Base-by-base conservation (phyloP, 2,113 vertebrate genomes). In the Hippocampus mohnikei region DNA sequence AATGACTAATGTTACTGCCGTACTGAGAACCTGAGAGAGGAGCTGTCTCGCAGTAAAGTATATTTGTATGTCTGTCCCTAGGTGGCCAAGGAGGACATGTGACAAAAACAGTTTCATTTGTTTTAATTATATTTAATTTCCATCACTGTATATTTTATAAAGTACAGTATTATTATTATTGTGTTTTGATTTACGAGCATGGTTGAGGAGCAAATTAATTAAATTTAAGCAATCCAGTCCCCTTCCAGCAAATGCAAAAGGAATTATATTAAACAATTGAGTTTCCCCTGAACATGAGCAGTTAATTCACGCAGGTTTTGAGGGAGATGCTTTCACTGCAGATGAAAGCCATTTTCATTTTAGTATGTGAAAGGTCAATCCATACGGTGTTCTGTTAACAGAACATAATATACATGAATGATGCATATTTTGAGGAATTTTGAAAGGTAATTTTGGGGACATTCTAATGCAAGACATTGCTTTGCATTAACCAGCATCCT, bases 401-500 rank as follows among this genome's bases (percentile, higher is more conserved):
- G 33, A 74, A 67, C 65, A 50, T 74, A 71, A 80, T 77, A 62
- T 63, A 76, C 73, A 66, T 7, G 27, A 41, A 55, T 70, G 71
- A 75, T 67, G 76, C 67, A 69, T 75, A 67, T 89, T 84, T 82
- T 67, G 73, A 55, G 74, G 58, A 77, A 75, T 78, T 77, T 15
- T 66, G 63, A 74, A 76, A 16, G 0, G 5, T 48, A 18, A 18
- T 48, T 48, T 76, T 76, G 73, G 74, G 5, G 5, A 37, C 33
- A 81, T 76, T 64, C 56, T 59, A 69, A 81, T 76, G 76, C 71
- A 70, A 80, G 78, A 81, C 78, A 75, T 81, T 71, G 66, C 67
- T 74, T 76, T 82, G 76, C 75, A 83, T 85, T 85, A 70, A 79
- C 77, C 70, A 62, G 69, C 78, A 76, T 88, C 81, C 76, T 79